Percentiles rank a stretch among this genome's conserved stretches.
phyloP scores from a whole-genome alignment of 2,113 vertebrate genomes.

The Oostethus manadensis region DNA sequence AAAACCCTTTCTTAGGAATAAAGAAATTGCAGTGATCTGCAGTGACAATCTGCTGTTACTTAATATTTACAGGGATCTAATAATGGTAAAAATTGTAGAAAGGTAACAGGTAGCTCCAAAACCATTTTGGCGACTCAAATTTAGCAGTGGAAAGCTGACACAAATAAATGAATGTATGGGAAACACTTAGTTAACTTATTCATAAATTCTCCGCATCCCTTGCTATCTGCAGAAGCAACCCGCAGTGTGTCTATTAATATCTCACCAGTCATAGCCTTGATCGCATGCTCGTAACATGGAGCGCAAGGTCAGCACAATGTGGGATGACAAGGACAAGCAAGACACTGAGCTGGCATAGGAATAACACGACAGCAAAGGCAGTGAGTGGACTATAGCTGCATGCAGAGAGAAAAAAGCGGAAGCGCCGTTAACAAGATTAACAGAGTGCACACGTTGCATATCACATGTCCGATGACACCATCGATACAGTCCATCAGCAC shows the following conservation, averaged over 20 bases:
- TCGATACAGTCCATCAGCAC: neutral
- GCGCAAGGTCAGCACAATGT: slow-evolving; percentile 5
- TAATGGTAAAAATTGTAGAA: too few relatives aligned
- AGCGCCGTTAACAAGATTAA: neutral
- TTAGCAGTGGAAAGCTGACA: too few relatives aligned
- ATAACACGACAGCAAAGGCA: slow-evolving; percentile 21
- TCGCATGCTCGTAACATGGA: slow-evolving; percentile 2
- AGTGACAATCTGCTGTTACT: too few relatives aligned
- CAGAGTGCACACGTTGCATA: neutral
- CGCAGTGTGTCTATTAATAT: slow-evolving; percentile 50
- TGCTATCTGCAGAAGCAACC: slow-evolving; percentile 4
- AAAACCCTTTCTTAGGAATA: too few relatives aligned
- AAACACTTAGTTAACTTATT: neutral
- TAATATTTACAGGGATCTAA: too few relatives aligned
- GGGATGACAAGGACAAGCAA: slow-evolving; percentile 12
- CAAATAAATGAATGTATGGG: neutral
- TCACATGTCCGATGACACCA: slow-evolving; percentile 1
- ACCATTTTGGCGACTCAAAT: too few relatives aligned
- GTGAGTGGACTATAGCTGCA: neutral
- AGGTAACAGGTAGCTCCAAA: too few relatives aligned
- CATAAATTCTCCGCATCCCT: slow-evolving; percentile 3
- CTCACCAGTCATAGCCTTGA: slow-evolving; percentile 26
- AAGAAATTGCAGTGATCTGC: too few relatives aligned
- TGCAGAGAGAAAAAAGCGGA: neutral
- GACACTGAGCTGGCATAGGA: slow-evolving; percentile 4